Evolutionary conservation across 1,140 invertebrate genomes (phyloP), one percentile per base, ranked within the genome.

Genomic region (Mya arenaria): DNA sequence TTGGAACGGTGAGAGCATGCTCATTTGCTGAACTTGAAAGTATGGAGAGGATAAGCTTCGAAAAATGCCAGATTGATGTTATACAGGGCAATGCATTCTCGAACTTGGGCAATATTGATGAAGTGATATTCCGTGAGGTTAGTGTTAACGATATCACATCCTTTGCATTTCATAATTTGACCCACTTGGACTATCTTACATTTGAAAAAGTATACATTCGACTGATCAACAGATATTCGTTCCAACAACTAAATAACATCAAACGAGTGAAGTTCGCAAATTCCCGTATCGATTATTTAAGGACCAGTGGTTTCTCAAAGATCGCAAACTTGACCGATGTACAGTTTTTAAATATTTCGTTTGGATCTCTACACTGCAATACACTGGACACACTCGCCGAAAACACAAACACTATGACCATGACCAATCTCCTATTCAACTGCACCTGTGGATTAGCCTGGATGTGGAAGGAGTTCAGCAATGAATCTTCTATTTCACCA

Each of bases 1-100:
- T 68, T 25, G 13, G 15, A 28, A 78, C 39, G n/a, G 19, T 78
- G 0, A 62, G 41, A 2, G 75, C 75, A 52, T 78, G 75, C 63
- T 52, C 75, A 13, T 78, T 78, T 25, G 75, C 75, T 10, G 75
- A 78, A 68, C 48, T 78, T 13, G 65, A 41, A 28, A 23, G 56
- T 15, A 25, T 78, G 32, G 1, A 25, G 19, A 6, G 8, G 34
- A 78, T 78, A 3, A 41, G 30, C 23, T 78, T 78, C 34, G 2
- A 78, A 65, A 68, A 56, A 2, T 25, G 30, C 13, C 5, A 56
- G 25, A 78, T 78, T 44, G 63, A 55, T 23, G n/a, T 48, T n/a
- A 65, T 78, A 8, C 32, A 78, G 17, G 75, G 75, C 23, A 78
- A 78, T 56, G 75, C 75, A 13, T 78, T 78, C 34, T 78, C 75